These are phyloP conservation scores for Euclidia mi DNA, from an alignment of 2,888 invertebrate genomes.

Conservation along the genomic window DNA sequence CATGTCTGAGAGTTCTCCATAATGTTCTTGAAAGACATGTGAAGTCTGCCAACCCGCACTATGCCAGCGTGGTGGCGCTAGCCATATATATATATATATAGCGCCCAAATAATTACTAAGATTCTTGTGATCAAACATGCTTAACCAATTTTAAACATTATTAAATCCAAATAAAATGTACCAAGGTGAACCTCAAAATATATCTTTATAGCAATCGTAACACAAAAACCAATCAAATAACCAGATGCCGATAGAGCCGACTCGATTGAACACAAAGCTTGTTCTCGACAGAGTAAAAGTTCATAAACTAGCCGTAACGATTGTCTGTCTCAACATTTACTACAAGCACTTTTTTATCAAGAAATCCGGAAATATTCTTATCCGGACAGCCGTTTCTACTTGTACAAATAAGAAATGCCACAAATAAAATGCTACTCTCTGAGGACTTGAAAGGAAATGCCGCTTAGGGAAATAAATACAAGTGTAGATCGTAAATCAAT, in stretches of 20 bases:
- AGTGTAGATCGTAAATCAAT: constrained; percentile 5
- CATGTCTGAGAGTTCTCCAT: too few species aligned
- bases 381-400: constrained; percentile 5
- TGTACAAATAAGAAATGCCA: constrained; percentile 20
- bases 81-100: too few species aligned
- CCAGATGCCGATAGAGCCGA: constrained; percentile 9
- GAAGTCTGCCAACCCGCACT: too few species aligned
- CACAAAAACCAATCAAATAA: constrained; percentile 8
- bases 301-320: constrained; percentile 13
- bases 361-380: constrained; percentile 13
- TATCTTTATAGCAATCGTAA: too few species aligned
- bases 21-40: too few species aligned
- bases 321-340: constrained; percentile 1
- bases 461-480: constrained; percentile 26
- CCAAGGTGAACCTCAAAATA: too few species aligned
- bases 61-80: too few species aligned
- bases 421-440: constrained; percentile 27
- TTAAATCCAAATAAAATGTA: background rate
- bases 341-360: constrained; percentile 13
- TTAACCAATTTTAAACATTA: too few species aligned
- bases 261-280: constrained; percentile 3
- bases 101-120: too few species aligned
- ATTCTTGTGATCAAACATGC: too few species aligned
- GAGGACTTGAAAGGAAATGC: constrained; percentile 19
- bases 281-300: constrained; percentile 11